phyloP scores from a whole-genome alignment of 2,888 invertebrate species.

The Esperia sulphurella region DNA sequence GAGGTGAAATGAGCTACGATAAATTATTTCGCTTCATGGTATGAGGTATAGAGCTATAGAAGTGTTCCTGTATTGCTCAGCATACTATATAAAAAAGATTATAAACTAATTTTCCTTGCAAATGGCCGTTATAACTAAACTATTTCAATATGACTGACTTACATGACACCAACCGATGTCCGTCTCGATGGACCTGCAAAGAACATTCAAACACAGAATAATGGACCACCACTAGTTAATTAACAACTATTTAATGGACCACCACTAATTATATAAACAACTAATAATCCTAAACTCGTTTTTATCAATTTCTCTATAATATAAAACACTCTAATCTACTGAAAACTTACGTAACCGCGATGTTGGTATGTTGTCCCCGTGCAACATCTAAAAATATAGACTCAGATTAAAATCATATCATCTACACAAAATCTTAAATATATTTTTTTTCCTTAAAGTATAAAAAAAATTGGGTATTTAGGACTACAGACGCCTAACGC shows the following conservation, averaged over 20 bases:
- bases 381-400: constrained; percentile 27
- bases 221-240: constrained; percentile 20
- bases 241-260: background rate
- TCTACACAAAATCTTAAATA: too few relatives aligned
- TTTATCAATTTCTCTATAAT: constrained; percentile 16
- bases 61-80: too few relatives aligned
- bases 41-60: too few relatives aligned
- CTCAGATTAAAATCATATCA: constrained; percentile 8
- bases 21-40: too few relatives aligned
- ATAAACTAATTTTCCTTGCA: constrained; percentile 1
- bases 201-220: constrained; percentile 15
- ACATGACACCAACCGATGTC: constrained; percentile 3
- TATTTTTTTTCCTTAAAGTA: too few relatives aligned
- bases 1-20: too few relatives aligned
- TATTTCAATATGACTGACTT: constrained; percentile 1
- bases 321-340: constrained; percentile 15
- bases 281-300: constrained; percentile 12
- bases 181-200: constrained; percentile 11
- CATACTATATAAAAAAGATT: background rate
- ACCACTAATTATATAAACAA: constrained; percentile 17
- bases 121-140: constrained; percentile 1
- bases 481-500: too few relatives aligned
- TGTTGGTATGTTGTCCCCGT: constrained; percentile 20
- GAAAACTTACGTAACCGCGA: constrained; percentile 25
- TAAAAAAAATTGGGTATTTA: too few relatives aligned